Percentiles rank a stretch among this genome's conserved stretches.
Conservation (phyloP, 2,113 vertebrate genomes). For the Phycodurus eques region DNA sequence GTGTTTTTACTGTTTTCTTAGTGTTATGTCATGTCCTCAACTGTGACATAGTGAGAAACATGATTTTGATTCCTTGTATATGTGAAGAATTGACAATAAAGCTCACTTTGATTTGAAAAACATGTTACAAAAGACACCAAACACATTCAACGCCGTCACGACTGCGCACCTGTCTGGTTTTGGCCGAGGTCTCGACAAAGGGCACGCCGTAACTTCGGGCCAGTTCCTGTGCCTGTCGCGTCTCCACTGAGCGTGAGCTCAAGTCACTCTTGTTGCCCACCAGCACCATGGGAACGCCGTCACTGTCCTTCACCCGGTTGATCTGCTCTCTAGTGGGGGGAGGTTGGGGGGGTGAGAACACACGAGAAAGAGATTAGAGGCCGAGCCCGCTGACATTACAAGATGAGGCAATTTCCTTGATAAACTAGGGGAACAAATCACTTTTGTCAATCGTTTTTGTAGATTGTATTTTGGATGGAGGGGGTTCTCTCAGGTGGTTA, state of each 20-base stretch:
- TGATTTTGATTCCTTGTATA: too few relatives aligned
- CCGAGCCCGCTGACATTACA: neutral
- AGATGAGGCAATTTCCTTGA: too few relatives aligned
- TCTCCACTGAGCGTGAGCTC: constrained; percentile 76
- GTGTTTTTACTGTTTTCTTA: too few relatives aligned
- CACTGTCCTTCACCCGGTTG: constrained; percentile 84
- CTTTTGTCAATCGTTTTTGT: too few relatives aligned
- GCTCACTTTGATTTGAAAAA: too few relatives aligned
- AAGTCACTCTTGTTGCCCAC: constrained; percentile 85
- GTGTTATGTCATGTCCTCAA: too few relatives aligned
- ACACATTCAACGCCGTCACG: neutral
- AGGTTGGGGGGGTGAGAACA: neutral
- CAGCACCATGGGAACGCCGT: constrained; percentile 84
- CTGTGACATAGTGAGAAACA: too few relatives aligned
- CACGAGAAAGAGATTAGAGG: neutral
- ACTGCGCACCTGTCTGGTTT: constrained; percentile 79
- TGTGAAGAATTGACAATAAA: too few relatives aligned
- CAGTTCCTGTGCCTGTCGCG: constrained; percentile 78
- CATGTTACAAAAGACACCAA: too few relatives aligned
- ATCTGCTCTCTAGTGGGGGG: constrained; percentile 77
- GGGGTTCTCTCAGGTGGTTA: too few relatives aligned
- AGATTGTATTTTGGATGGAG: too few relatives aligned
- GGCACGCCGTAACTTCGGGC: constrained; percentile 80
- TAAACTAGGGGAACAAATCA: too few relatives aligned
- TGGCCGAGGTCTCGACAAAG: constrained; percentile 84